Base-by-base conservation (phyloP, 2,797 vertebrate species). In the Neosalanx taihuensis region DNA sequence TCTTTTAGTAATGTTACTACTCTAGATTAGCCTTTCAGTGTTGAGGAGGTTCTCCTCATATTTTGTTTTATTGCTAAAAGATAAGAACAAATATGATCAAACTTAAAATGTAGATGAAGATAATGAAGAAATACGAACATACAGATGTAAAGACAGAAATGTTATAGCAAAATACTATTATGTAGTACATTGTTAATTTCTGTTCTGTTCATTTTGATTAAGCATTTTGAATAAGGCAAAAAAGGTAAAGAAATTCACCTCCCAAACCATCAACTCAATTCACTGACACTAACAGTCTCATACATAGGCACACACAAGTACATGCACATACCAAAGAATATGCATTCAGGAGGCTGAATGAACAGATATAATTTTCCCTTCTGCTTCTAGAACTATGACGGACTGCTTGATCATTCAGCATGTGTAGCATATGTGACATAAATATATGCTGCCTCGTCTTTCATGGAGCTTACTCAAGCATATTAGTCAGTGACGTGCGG, bases 281-380 rank as follows among this genome's bases (percentile, higher is more conserved):
- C 7, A 9, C 35, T 37, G 35, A 37, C 35, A 37, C 35, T 37
- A 37, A 37, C 35, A 37, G 35, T 10, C 5, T 49, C 33, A 4
- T 4, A 41, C 35, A 67, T 17, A 67, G 17, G 53, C 13, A 63
- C 60, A 63, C 60, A 63, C 60, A 63, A 12, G 9, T 3, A 33
- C 29, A 33, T 13, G 10, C 41, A 51, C 37, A 13, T 15, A 77
- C 69, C 75, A 15, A n/a, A 69, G 71, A 71, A 83, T 56, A 70
- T 73, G 69, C 69, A 66, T 5, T 33, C 17, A 72, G 31, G 59
- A 31, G 20, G 23, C 59, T 61, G 59, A 29, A 29, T 2, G 26
- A 61, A 29, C 23, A 29, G 4, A 61, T 15, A 29, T 2, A 1
- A 29, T 12, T 60, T 23, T 18, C 5, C 17, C n/a, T 56, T 56